phyloP scores from a whole-genome alignment of 2,113 vertebrate genomes.

The Colistium nudipinnis region DNA sequence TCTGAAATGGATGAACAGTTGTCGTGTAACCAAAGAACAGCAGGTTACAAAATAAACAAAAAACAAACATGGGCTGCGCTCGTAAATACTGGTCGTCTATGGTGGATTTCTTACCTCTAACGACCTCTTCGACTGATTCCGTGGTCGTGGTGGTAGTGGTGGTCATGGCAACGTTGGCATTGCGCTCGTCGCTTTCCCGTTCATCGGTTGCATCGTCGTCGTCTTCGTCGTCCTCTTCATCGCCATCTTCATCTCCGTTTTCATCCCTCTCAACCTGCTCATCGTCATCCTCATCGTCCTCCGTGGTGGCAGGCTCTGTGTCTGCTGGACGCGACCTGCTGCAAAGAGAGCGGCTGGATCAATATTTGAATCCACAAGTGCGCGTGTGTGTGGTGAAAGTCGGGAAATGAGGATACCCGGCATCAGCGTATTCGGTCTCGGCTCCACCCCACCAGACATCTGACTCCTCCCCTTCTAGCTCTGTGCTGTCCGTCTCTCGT shows the following conservation, averaged over 20 bases:
- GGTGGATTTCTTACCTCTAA: slow-evolving; percentile 86
- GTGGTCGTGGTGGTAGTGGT: slow-evolving; percentile 96
- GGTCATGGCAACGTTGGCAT: slow-evolving; percentile 90
- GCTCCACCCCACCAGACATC: slow-evolving; percentile 98
- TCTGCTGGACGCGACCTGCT: slow-evolving; percentile 67
- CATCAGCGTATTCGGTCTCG: slow-evolving; percentile 91
- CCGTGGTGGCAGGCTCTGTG: slow-evolving; percentile 63
- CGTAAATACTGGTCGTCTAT: neutral
- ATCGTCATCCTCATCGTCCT: slow-evolving; percentile 72
- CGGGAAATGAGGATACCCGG: slow-evolving; percentile 79
- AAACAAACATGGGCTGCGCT: neutral
- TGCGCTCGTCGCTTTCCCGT: slow-evolving; percentile 88
- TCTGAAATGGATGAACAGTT: slow-evolving; percentile 16
- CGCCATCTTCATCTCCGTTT: slow-evolving; percentile 83
- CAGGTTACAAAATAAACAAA: neutral
- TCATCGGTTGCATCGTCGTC: slow-evolving; percentile 85
- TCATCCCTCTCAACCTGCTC: slow-evolving; percentile 83
- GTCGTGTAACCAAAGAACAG: neutral
- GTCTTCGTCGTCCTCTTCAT: slow-evolving; percentile 74
- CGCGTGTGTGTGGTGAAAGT: neutral
- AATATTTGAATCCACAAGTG: neutral
- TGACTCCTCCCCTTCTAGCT: slow-evolving; percentile 91
- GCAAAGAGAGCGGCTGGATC: neutral
- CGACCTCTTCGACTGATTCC: slow-evolving; percentile 96
- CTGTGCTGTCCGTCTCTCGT: slow-evolving; percentile 84